These are phyloP conservation scores for Tricholauxania praeusta DNA, from an alignment of 2,888 invertebrate species.

Conservation along the genomic window DNA sequence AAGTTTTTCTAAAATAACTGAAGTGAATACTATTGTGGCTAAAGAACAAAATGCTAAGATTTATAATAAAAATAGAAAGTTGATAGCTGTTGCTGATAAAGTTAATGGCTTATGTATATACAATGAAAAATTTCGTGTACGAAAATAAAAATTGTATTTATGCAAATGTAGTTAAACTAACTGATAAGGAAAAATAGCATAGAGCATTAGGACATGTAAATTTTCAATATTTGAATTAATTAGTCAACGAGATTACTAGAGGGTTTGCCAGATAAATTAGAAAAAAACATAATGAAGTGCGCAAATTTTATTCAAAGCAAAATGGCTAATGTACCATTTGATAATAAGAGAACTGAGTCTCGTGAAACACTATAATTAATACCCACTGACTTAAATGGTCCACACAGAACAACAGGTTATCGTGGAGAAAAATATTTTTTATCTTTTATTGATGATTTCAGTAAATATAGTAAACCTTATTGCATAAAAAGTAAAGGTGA, in stretches of 20 bases:
- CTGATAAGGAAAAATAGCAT: constrained; percentile 34
- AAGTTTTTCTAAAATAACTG: constrained; percentile 25
- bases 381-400: constrained; percentile 34
- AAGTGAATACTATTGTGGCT: constrained; percentile 16
- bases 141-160: constrained; percentile 6
- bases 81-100: constrained; percentile 34
- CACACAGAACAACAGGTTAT: constrained; percentile 9
- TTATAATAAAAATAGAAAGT: constrained; percentile 28
- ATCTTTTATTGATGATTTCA: background rate
- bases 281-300: constrained; percentile 31
- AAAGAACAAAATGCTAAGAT: constrained; percentile 21
- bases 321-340: constrained; percentile 35
- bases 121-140: constrained; percentile 33
- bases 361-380: constrained; percentile 28
- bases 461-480: background rate
- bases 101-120: constrained; percentile 34
- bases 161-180: constrained; percentile 23
- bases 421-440: constrained; percentile 6
- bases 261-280: constrained; percentile 37
- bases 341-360: constrained; percentile 22
- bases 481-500: background rate
- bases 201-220: constrained; percentile 31
- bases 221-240: constrained; percentile 28
- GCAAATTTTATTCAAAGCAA: constrained; percentile 37
- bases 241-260: constrained; percentile 32